phyloP scores from a whole-genome alignment of 2,797 vertebrate species.

The Myotis findleyi region DNA sequence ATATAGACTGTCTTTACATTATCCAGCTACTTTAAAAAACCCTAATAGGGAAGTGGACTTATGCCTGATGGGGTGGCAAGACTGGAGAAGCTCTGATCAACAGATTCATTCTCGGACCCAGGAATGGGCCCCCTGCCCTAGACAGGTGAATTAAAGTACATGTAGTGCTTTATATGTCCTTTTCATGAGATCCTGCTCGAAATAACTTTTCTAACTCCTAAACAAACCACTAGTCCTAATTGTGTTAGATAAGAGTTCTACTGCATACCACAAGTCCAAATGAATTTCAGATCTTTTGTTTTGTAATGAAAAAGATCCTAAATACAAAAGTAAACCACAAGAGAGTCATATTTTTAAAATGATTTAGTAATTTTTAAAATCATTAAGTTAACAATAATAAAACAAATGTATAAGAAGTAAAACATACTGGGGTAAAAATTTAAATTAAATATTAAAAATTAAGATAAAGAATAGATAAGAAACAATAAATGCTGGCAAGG shows the following conservation, averaged over 20 bases:
- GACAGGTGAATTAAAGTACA: neutral
- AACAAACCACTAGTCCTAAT: neutral
- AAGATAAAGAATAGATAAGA: neutral
- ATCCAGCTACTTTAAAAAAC: neutral
- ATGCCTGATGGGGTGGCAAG: neutral
- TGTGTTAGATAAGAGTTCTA: neutral
- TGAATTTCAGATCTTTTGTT: neutral
- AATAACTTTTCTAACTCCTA: slow-evolving; percentile 1
- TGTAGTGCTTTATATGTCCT: neutral
- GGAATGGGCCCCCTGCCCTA: neutral
- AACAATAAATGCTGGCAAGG: neutral
- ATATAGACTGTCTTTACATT: neutral
- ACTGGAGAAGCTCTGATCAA: neutral
- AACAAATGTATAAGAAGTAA: neutral
- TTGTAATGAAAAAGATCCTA: neutral
- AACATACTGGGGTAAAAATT: neutral
- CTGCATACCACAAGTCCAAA: neutral
- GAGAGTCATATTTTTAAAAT: neutral
- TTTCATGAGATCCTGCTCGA: neutral
- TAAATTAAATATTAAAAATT: slow-evolving; percentile 13
- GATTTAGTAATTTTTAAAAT: no score
- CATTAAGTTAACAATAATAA: neutral
- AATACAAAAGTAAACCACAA: neutral
- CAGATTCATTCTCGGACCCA: neutral
- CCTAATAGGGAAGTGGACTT: neutral